These are phyloP conservation scores for Carapus acus DNA, from an alignment of 2,797 vertebrate genomes.

Conservation along the genomic window DNA sequence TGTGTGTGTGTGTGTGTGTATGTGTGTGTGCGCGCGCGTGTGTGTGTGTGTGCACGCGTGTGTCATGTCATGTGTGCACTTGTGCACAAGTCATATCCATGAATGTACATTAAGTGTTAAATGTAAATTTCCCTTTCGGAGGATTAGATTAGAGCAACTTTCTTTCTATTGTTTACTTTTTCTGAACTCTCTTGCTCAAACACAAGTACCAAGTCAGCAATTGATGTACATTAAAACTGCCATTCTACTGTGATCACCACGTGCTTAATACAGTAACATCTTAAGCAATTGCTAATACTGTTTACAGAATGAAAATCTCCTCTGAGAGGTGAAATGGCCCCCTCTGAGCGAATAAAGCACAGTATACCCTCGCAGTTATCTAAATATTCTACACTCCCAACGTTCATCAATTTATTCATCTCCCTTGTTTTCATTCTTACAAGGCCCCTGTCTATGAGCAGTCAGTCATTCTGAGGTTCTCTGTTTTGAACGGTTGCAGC, in stretches of 20 bases:
- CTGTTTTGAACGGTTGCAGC: constrained; percentile 50
- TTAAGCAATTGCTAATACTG: constrained; percentile 45
- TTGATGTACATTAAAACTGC: constrained; percentile 28
- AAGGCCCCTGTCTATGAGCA: constrained; percentile 28
- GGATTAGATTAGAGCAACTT: constrained; percentile 30
- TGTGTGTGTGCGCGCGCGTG: no score
- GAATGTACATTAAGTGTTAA: constrained; percentile 39
- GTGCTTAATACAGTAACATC: constrained; percentile 31
- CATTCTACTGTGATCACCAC: constrained; percentile 22
- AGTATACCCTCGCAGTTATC: constrained; percentile 24
- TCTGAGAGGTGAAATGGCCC: constrained; percentile 21
- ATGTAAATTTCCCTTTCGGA: constrained; percentile 41
- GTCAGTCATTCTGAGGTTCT: constrained; percentile 40
- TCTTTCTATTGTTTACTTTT: constrained; percentile 34
- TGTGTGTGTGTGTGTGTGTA: no score
- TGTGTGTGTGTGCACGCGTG: no score
- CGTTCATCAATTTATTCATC: constrained; percentile 23
- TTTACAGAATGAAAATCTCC: constrained; percentile 35
- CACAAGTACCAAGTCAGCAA: constrained; percentile 22
- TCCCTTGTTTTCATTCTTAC: constrained; percentile 23
- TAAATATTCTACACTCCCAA: constrained; percentile 15
- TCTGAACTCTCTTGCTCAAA: constrained; percentile 28
- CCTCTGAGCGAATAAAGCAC: constrained; percentile 33
- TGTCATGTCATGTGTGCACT: no score
- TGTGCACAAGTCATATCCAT: no score